A percentile compares a stretch with the other conserved stretches of the same genome.
These are phyloP conservation scores for Drosophila prolongata DNA, from an alignment of 2,888 invertebrate species.

Conservation along the genomic window DNA sequence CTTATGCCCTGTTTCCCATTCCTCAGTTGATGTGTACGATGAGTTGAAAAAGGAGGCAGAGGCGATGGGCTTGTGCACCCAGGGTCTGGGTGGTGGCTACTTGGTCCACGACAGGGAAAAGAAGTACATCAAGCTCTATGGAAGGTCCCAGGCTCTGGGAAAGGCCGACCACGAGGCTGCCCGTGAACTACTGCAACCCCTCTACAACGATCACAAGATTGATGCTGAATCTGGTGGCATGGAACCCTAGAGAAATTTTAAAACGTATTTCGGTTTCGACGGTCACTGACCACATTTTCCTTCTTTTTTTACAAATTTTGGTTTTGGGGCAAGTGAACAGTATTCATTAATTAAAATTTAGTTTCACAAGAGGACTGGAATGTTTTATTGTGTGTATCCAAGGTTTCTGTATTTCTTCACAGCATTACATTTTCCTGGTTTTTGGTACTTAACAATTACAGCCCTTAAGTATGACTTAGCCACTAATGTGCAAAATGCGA, in stretches of 20 bases:
- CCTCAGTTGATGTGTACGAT: conserved; percentile 58
- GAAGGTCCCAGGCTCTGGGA: conserved; percentile 52
- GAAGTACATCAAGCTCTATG: conserved; percentile 58
- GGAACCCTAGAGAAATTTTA: conserved; percentile 8
- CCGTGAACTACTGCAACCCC: conserved; percentile 24
- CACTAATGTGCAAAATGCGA: conserved; percentile 17
- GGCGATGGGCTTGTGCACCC: conserved; percentile 45
- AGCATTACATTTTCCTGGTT: background rate
- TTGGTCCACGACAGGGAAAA: conserved; percentile 50
- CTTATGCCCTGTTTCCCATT: background rate
- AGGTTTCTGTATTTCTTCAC: too few species aligned
- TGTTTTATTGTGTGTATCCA: background rate
- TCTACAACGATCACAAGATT: conserved; percentile 44
- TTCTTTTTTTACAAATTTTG: background rate
- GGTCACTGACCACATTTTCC: background rate
- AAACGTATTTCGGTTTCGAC: background rate
- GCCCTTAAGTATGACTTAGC: conserved; percentile 13
- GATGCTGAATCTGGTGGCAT: conserved; percentile 48
- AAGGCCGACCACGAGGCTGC: conserved; percentile 59
- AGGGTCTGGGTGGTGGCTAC: conserved; percentile 61
- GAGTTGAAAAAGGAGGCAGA: conserved; percentile 48
- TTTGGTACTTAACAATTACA: background rate
- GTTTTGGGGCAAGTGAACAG: background rate
- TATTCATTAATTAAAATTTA: background rate
- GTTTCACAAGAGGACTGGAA: background rate